A percentile compares a stretch with the other conserved stretches of the same genome.
Conservation (phyloP, 2,113 vertebrate genomes). For the Erythrocercus mccallii region DNA sequence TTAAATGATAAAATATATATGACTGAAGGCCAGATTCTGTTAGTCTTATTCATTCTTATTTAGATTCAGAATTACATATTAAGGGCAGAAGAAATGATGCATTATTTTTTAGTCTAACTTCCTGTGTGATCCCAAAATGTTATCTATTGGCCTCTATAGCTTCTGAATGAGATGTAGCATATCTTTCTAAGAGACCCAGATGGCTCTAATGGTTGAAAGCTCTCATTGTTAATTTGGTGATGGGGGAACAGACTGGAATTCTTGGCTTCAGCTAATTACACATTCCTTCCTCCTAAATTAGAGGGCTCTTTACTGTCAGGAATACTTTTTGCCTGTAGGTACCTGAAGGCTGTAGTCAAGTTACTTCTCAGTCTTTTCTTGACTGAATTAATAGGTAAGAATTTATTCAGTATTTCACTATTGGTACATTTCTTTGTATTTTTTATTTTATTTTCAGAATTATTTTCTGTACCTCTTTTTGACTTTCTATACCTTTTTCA, state of each 20-base stretch:
- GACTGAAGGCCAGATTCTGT: not conserved
- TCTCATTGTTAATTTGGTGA: not conserved
- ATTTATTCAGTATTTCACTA: not conserved
- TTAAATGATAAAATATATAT: constrained; percentile 16
- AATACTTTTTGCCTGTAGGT: not conserved
- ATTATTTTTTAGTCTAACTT: not conserved
- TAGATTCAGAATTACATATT: not conserved
- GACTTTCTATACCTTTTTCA: not conserved
- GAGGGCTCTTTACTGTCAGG: not conserved
- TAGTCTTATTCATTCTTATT: not conserved
- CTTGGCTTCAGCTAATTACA: not conserved
- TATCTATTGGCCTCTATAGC: not conserved
- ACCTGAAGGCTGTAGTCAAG: not conserved
- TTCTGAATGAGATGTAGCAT: not conserved
- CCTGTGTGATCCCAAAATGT: not conserved
- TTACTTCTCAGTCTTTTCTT: not conserved
- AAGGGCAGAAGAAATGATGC: not conserved
- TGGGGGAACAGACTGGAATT: not conserved
- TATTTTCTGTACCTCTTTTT: not conserved
- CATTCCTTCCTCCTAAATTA: not conserved
- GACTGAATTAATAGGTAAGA: not conserved
- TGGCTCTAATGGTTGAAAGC: not conserved
- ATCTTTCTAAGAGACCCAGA: not conserved
- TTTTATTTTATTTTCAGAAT: not conserved
- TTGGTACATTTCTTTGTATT: not conserved